Evolutionary conservation across 2,888 invertebrate genomes (phyloP).

Genomic region (Macaria notata): DNA sequence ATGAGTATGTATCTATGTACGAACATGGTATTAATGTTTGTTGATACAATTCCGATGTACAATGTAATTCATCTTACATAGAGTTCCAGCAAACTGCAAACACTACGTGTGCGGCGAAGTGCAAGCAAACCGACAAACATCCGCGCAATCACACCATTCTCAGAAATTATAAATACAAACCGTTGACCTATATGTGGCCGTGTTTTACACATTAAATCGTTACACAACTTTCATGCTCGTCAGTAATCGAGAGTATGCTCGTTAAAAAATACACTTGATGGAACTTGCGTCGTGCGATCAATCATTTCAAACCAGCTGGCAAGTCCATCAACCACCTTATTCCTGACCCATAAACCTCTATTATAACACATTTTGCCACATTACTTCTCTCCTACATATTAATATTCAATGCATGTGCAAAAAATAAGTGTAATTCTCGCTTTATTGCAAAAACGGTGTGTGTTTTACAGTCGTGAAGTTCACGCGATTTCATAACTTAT

Average conservation of each 20-base stretch:
- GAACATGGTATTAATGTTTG: constrained; percentile 18
- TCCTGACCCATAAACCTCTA: not conserved
- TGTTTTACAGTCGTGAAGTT: constrained; percentile 21
- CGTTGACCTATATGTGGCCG: constrained; percentile 67
- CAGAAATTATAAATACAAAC: constrained; percentile 70
- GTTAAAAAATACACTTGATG: constrained; percentile 49
- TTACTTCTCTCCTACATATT: not conserved
- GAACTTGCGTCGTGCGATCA: constrained; percentile 39
- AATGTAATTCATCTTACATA: constrained; percentile 55
- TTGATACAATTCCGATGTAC: constrained; percentile 41
- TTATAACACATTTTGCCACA: not conserved
- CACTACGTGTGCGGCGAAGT: constrained; percentile 51
- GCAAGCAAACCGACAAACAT: constrained; percentile 60
- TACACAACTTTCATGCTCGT: constrained; percentile 64
- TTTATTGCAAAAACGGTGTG: constrained; percentile 5
- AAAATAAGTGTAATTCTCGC: not conserved
- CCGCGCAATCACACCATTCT: constrained; percentile 68
- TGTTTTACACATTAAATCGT: constrained; percentile 68
- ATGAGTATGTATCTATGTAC: too few relatives aligned
- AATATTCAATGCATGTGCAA: not conserved
- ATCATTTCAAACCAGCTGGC: constrained; percentile 30
- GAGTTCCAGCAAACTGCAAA: constrained; percentile 50
- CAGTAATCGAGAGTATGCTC: constrained; percentile 48
- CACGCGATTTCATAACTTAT: constrained; percentile 25
- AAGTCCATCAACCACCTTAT: constrained; percentile 10